phyloP scores from a whole-genome alignment of 2,113 vertebrate species.

The Ellobius talpinus region DNA sequence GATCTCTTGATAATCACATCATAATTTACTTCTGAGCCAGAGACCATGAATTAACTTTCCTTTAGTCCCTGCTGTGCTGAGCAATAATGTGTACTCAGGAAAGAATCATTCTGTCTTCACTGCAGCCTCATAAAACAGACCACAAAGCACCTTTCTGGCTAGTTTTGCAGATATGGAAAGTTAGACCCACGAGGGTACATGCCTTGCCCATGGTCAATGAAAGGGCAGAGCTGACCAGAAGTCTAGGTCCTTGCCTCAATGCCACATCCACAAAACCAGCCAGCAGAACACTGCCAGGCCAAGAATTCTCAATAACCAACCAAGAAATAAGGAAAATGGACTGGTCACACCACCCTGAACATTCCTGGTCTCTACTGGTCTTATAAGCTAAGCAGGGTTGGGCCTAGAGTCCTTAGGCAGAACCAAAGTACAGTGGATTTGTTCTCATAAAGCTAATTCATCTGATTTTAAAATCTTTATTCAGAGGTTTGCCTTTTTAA shows the following conservation, averaged over 20 bases:
- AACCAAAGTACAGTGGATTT: not conserved
- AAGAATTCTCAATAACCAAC: not conserved
- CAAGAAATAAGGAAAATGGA: constrained; percentile 24
- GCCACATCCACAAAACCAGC: not conserved
- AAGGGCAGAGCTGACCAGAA: not conserved
- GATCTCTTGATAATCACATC: not conserved
- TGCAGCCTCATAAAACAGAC: not conserved
- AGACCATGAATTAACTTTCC: not conserved
- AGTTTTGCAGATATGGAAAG: not conserved
- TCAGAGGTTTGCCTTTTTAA: not conserved
- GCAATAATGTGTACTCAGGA: not conserved
- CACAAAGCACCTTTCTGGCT: not conserved
- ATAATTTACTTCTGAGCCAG: not conserved
- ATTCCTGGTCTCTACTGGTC: not conserved
- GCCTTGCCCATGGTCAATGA: not conserved
- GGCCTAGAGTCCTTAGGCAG: not conserved
- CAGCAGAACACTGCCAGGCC: not conserved
- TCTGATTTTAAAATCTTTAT: constrained; percentile 31
- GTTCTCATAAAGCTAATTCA: constrained; percentile 2
- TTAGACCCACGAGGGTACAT: not conserved
- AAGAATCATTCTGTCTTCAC: not conserved
- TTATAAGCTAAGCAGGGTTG: not conserved
- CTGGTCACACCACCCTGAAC: not conserved
- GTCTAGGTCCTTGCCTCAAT: not conserved
- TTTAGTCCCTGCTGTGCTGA: not conserved